A percentile compares a stretch with the other conserved stretches of the same genome.
Evolutionary conservation across 1,140 invertebrate species (phyloP).

Genomic region (Euwallacea similis): DNA sequence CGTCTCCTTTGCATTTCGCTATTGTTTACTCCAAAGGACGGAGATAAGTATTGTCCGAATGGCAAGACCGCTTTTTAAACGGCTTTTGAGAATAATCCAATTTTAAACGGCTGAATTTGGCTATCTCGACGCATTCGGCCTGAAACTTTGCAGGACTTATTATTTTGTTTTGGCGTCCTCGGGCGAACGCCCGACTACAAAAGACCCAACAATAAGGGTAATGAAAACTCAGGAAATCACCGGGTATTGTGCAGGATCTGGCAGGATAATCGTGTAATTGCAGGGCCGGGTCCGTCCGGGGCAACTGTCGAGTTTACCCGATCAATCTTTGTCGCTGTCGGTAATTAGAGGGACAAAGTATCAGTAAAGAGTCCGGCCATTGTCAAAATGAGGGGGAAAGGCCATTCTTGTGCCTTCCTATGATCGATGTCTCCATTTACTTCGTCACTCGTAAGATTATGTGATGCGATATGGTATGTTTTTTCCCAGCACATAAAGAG

Average conservation of each 20-base stretch:
- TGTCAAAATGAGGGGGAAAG: constrained; percentile 6
- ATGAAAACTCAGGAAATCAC: constrained; percentile 51
- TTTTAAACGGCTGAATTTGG: constrained; percentile 35
- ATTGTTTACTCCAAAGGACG: constrained; percentile 41
- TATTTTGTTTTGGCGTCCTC: constrained; percentile 32
- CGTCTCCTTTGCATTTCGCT: constrained; percentile 43
- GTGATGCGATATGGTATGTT: no score
- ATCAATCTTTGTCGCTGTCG: constrained; percentile 43
- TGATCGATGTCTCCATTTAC: no score
- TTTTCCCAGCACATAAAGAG: no score
- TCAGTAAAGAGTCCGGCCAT: constrained; percentile 39
- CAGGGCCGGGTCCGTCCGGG: constrained; percentile 35
- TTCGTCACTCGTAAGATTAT: no score
- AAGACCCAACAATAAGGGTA: constrained; percentile 49
- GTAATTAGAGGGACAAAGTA: constrained; percentile 44
- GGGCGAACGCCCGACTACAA: constrained; percentile 38
- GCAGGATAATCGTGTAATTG: constrained; percentile 49
- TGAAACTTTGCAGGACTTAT: constrained; percentile 39
- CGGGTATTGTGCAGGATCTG: constrained; percentile 48
- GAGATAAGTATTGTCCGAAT: constrained; percentile 23
- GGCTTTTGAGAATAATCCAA: constrained; percentile 21
- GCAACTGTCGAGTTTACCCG: constrained; percentile 43
- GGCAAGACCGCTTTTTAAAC: constrained; percentile 18
- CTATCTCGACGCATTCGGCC: constrained; percentile 5
- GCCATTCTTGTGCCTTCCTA: no score